A percentile compares a stretch with the other conserved stretches of the same genome.
phyloP scores from a whole-genome alignment of 2,888 invertebrate species.

The Philopedon plagiatum region DNA sequence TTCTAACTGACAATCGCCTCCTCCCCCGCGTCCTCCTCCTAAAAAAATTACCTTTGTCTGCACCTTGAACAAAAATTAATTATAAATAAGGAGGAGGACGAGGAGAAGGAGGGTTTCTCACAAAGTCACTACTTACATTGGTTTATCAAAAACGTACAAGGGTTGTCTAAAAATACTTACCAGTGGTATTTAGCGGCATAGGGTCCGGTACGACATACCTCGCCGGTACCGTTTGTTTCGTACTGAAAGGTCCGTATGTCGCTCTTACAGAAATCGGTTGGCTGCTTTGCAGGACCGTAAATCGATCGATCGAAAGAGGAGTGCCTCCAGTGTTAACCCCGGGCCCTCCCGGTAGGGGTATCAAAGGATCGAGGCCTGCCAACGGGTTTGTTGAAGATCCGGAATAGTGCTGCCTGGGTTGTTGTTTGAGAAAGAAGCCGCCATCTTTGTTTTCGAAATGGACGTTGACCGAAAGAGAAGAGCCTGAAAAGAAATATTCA shows the following conservation, averaged over 20 bases:
- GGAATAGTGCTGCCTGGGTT: slow-evolving; percentile 79
- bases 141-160: too few species aligned
- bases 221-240: slow-evolving; percentile 94
- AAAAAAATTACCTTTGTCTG: too few species aligned
- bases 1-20: too few species aligned
- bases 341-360: slow-evolving; percentile 58
- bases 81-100: too few species aligned
- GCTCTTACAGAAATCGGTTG: slow-evolving; percentile 93
- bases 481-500: slow-evolving; percentile 73
- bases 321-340: slow-evolving; percentile 71
- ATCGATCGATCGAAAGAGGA: slow-evolving; percentile 86
- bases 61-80: too few species aligned
- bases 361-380: slow-evolving; percentile 60
- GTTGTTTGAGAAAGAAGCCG: slow-evolving; percentile 90
- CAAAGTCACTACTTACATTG: background rate
- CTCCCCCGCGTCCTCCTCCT: too few species aligned
- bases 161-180: slow-evolving; percentile 52
- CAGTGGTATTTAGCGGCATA: slow-evolving; percentile 68
- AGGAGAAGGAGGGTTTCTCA: too few species aligned
- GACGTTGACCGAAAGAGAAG: slow-evolving; percentile 83
- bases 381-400: slow-evolving; percentile 55
- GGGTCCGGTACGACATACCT: slow-evolving; percentile 90
- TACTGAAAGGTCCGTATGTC: slow-evolving; percentile 94
- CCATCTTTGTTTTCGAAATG: slow-evolving; percentile 94
- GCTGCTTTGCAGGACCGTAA: slow-evolving; percentile 92